Conservation (phyloP, 2,113 vertebrate species). For the Chaenogobius annularis region DNA sequence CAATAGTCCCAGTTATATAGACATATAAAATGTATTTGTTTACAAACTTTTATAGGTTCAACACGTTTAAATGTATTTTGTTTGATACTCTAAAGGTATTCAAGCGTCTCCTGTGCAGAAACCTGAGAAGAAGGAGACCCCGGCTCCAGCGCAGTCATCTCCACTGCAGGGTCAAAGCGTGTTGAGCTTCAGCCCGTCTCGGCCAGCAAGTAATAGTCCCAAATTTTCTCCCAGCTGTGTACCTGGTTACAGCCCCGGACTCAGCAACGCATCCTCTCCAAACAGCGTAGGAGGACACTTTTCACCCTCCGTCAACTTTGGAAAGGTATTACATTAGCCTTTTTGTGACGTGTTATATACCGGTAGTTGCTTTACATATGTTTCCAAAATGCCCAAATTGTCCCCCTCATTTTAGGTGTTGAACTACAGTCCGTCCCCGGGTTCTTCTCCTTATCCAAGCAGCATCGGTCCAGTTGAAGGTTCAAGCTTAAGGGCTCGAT, state of each 20-base stretch:
- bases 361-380: too few relatives aligned
- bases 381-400: conserved; percentile 1
- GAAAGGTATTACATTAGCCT: too few relatives aligned
- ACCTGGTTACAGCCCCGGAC: conserved; percentile 83
- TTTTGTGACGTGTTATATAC: too few relatives aligned
- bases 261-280: conserved; percentile 75
- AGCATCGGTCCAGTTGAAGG: conserved; percentile 82
- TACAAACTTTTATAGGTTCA: neutral
- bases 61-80: neutral
- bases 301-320: conserved; percentile 74
- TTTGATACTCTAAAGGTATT: conserved; percentile 69
- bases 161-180: conserved; percentile 90
- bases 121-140: conserved; percentile 76
- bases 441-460: conserved; percentile 76
- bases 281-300: conserved; percentile 72
- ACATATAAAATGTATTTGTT: too few relatives aligned
- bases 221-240: conserved; percentile 86
- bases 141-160: conserved; percentile 76
- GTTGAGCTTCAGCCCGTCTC: conserved; percentile 91
- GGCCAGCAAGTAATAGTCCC: conserved; percentile 84
- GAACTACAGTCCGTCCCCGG: conserved; percentile 80
- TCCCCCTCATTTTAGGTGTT: conserved; percentile 71
- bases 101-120: conserved; percentile 80
- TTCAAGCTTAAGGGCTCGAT: conserved; percentile 82
- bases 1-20: too few relatives aligned